phyloP scores from a whole-genome alignment of 1,140 invertebrate genomes.

The Drosophila aff. region DNA sequence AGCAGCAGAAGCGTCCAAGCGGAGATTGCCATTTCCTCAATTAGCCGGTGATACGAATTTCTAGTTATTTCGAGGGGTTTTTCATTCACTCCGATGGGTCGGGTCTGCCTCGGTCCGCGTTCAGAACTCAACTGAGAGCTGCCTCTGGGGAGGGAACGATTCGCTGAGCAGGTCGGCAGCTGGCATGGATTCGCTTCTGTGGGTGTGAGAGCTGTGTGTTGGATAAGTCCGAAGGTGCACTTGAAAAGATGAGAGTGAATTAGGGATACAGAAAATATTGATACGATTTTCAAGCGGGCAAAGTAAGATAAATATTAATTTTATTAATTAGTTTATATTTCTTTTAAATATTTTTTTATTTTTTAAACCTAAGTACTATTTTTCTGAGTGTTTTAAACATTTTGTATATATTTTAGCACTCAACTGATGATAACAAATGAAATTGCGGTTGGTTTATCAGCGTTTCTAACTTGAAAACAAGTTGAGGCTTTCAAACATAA shows the following conservation, averaged over 20 bases:
- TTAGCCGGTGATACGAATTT: constrained; percentile 9
- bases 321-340: not conserved
- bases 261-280: not conserved
- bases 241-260: not conserved
- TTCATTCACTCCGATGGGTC: not conserved
- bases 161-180: not conserved
- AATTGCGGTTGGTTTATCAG: constrained; percentile 36
- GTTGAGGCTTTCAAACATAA: constrained; percentile 5
- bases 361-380: not conserved
- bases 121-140: constrained; percentile 28
- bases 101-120: constrained; percentile 13
- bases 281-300: too few relatives aligned
- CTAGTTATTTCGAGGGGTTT: not conserved
- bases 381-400: not conserved
- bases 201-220: not conserved
- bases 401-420: not conserved
- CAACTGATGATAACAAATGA: constrained; percentile 22
- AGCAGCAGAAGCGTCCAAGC: constrained; percentile 33
- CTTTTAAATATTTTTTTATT: too few relatives aligned
- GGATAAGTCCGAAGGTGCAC: not conserved
- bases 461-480: constrained; percentile 25
- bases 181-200: not conserved
- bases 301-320: not conserved
- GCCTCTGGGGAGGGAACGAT: not conserved
- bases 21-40: constrained; percentile 44